Evolutionary conservation across 2,888 invertebrate species (phyloP).

Genomic region (Drosophila fungiperda): DNA sequence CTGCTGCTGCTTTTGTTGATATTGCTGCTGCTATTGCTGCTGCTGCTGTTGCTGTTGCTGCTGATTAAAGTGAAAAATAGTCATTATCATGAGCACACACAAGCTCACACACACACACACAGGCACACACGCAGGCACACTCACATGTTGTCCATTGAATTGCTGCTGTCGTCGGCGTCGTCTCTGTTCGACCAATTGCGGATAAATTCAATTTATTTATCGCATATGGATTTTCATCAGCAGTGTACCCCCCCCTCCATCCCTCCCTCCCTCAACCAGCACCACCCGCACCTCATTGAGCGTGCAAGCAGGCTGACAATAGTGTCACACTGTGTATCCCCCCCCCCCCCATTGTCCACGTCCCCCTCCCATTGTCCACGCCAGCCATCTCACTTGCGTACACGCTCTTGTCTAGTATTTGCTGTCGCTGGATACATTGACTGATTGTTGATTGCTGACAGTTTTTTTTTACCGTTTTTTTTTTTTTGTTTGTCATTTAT

Average conservation of each 20-base stretch:
- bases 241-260: slow-evolving; percentile 5
- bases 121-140: slow-evolving; percentile 21
- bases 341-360: not conserved
- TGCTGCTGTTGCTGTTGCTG: slow-evolving; percentile 25
- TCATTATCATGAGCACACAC: slow-evolving; percentile 61
- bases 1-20: slow-evolving; percentile 24
- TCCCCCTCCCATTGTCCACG: not conserved
- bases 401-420: slow-evolving; percentile 41
- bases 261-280: not conserved
- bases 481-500: slow-evolving; percentile 1
- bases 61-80: slow-evolving; percentile 73
- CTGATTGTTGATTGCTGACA: slow-evolving; percentile 73
- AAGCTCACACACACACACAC: slow-evolving; percentile 20
- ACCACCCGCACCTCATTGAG: slow-evolving; percentile 5
- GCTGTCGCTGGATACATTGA: slow-evolving; percentile 55
- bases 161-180: slow-evolving; percentile 31
- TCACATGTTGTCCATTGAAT: slow-evolving; percentile 17
- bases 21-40: slow-evolving; percentile 20
- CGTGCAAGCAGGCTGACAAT: slow-evolving; percentile 32
- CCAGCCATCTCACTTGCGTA: slow-evolving; percentile 29
- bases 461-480: slow-evolving; percentile 6
- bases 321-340: slow-evolving; percentile 9
- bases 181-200: slow-evolving; percentile 79
- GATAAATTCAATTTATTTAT: slow-evolving; percentile 83
- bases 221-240: slow-evolving; percentile 80